phyloP scores from a whole-genome alignment of 1,140 invertebrate species.

The Anoplophora glabripennis region DNA sequence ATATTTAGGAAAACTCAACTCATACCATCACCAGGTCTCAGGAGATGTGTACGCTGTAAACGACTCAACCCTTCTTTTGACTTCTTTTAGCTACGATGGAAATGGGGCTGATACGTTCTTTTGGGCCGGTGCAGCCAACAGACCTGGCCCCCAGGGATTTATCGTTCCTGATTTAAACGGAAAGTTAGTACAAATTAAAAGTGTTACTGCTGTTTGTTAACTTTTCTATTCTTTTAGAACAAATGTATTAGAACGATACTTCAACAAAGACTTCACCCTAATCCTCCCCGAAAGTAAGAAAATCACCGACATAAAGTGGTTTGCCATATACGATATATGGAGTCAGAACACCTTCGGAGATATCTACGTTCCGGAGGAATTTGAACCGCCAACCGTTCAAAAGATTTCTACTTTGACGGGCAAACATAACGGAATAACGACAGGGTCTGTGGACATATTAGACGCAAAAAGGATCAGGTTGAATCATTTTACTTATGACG shows the following conservation, averaged over 20 bases:
- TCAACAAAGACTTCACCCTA: slow-evolving; percentile 82
- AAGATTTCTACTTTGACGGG: slow-evolving; percentile 68
- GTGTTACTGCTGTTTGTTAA: background rate
- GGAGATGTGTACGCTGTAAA: slow-evolving; percentile 90
- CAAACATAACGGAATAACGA: slow-evolving; percentile 65
- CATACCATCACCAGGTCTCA: slow-evolving; percentile 86
- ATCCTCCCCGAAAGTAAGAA: slow-evolving; percentile 82
- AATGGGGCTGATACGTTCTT: slow-evolving; percentile 89
- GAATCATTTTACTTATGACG: slow-evolving; percentile 75
- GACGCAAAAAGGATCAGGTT: slow-evolving; percentile 81
- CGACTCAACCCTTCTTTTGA: slow-evolving; percentile 77
- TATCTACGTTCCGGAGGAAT: slow-evolving; percentile 86
- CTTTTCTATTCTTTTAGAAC: slow-evolving; percentile 61
- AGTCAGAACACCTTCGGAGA: slow-evolving; percentile 87
- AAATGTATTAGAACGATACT: slow-evolving; percentile 80
- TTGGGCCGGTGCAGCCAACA: slow-evolving; percentile 83
- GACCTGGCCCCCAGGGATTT: slow-evolving; percentile 86
- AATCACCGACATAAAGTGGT: slow-evolving; percentile 86
- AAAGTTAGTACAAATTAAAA: slow-evolving; percentile 60
- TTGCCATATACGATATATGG: slow-evolving; percentile 83
- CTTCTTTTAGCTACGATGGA: slow-evolving; percentile 87
- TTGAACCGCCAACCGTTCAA: slow-evolving; percentile 79
- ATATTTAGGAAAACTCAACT: slow-evolving; percentile 80
- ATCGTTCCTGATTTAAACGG: slow-evolving; percentile 86
- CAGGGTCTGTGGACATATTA: slow-evolving; percentile 71